Conservation (phyloP, 2,888 invertebrate species). For the Candidula unifasciata region DNA sequence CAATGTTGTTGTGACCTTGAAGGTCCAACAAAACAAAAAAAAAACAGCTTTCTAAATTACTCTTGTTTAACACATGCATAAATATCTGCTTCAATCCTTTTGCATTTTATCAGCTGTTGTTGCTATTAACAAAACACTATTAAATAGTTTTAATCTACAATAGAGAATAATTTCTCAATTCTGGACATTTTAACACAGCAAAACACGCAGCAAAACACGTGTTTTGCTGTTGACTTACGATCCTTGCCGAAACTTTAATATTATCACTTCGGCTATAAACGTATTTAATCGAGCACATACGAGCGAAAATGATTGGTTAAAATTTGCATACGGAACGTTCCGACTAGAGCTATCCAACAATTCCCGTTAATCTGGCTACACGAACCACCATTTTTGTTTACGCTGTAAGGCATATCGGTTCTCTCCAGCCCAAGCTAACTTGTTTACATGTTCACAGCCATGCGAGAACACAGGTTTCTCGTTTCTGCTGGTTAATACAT, state of each 20-base stretch:
- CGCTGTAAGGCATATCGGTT: neutral
- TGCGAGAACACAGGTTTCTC: neutral
- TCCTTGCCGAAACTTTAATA: neutral
- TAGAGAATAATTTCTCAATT: no score
- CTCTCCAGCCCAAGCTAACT: no score
- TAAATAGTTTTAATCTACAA: no score
- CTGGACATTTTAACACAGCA: no score
- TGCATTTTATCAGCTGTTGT: neutral
- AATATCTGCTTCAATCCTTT: no score
- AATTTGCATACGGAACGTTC: neutral
- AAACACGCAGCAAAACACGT: no score
- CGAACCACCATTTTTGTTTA: slow-evolving; percentile 53
- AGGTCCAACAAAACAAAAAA: no score
- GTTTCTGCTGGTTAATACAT: neutral
- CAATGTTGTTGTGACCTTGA: no score
- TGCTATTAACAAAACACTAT: neutral
- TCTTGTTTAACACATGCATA: no score
- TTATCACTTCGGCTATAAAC: neutral
- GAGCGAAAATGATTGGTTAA: neutral
- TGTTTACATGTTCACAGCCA: neutral
- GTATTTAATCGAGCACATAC: neutral
- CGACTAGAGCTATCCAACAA: slow-evolving; percentile 41
- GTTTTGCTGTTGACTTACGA: neutral
- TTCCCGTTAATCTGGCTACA: slow-evolving; percentile 43
- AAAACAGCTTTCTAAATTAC: no score